These are phyloP conservation scores for Vannuccia rotundouncinata DNA, from an alignment of 2,888 invertebrate species.

Conservation along the genomic window DNA sequence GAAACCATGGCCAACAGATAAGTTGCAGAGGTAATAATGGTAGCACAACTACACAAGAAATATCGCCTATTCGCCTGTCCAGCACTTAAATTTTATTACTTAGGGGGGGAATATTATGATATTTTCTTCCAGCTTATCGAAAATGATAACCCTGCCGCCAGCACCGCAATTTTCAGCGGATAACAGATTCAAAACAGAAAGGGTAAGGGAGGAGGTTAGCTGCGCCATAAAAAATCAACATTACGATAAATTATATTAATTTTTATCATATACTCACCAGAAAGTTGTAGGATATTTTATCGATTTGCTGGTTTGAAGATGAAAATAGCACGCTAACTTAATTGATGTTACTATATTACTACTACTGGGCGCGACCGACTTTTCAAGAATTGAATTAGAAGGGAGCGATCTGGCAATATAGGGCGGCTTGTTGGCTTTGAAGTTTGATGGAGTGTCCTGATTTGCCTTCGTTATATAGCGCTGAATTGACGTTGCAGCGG, in stretches of 20 bases:
- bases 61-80: no score
- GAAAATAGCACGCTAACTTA: not conserved
- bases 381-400: not conserved
- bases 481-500: no score
- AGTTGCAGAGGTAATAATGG: no score
- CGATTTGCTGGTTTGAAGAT: not conserved
- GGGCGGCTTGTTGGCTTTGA: not conserved
- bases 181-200: not conserved
- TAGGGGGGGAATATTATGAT: not conserved
- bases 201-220: not conserved
- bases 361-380: not conserved
- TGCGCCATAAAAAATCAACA: not conserved
- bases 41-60: no score
- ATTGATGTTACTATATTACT: not conserved
- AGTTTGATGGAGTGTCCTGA: not conserved
- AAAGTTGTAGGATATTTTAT: not conserved
- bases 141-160: not conserved
- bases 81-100: not conserved
- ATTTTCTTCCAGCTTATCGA: not conserved
- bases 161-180: not conserved
- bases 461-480: no score
- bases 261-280: not conserved
- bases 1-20: no score
- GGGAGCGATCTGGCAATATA: not conserved
- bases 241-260: not conserved